phyloP scores from a whole-genome alignment of 2,113 vertebrate species.

The Xiphophorus maculatus region DNA sequence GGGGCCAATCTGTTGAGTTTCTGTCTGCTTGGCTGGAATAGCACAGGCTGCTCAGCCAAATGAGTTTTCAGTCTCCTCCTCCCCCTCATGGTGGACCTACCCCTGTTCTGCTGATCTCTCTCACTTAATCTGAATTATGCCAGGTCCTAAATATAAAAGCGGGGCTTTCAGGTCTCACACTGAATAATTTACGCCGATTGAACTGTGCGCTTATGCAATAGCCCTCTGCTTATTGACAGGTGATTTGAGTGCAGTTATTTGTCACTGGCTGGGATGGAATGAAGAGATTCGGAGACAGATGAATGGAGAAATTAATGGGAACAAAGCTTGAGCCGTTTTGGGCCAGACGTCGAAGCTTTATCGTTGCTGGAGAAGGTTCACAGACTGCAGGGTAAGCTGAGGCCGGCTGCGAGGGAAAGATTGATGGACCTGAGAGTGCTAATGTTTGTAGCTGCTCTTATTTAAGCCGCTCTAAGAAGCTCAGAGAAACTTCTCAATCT shows the following conservation, averaged over 20 bases:
- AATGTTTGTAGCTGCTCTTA: background rate
- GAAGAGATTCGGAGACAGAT: background rate
- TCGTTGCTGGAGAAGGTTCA: slow-evolving; percentile 4
- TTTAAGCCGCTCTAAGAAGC: slow-evolving; percentile 52
- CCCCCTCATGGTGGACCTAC: background rate
- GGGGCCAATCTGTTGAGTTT: slow-evolving; percentile 32
- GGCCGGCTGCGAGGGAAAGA: slow-evolving; percentile 31
- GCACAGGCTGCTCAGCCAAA: slow-evolving; percentile 46
- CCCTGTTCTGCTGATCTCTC: slow-evolving; percentile 8
- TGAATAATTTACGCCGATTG: slow-evolving; percentile 64
- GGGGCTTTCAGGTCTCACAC: slow-evolving; percentile 25
- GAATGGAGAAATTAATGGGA: background rate
- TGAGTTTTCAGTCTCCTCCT: slow-evolving; percentile 23
- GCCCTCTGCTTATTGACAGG: slow-evolving; percentile 57
- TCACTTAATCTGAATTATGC: slow-evolving; percentile 44
- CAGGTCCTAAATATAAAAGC: slow-evolving; percentile 63
- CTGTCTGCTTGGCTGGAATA: slow-evolving; percentile 20
- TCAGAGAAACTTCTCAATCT: slow-evolving; percentile 36
- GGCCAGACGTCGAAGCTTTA: background rate
- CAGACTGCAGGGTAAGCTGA: slow-evolving; percentile 8
- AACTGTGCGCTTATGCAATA: slow-evolving; percentile 50
- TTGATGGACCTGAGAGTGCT: slow-evolving; percentile 22
- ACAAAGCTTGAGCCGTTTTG: background rate
- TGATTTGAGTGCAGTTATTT: slow-evolving; percentile 43
- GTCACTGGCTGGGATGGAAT: slow-evolving; percentile 6